Conservation (phyloP, 2,797 vertebrate genomes). For the Alcedo atthis region DNA sequence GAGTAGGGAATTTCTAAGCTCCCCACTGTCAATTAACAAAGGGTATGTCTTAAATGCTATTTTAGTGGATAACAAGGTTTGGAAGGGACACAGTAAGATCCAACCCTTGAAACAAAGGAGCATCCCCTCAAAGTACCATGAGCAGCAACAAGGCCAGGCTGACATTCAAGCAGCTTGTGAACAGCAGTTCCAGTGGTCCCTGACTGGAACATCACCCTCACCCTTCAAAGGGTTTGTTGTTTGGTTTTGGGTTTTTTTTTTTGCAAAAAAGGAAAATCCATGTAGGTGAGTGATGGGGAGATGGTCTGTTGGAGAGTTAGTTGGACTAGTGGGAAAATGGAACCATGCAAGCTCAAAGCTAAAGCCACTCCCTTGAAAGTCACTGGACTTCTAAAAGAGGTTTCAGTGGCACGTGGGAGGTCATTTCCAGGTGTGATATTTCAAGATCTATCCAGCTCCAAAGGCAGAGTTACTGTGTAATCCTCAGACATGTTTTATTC, state of each 20-base stretch:
- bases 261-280: neutral
- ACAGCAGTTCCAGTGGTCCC: neutral
- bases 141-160: neutral
- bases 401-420: neutral
- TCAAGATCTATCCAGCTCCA: neutral
- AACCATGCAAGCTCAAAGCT: neutral
- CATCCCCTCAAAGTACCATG: too few relatives aligned
- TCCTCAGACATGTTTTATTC: neutral
- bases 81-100: neutral
- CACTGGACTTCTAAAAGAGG: neutral
- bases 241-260: too few relatives aligned
- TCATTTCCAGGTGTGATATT: neutral
- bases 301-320: neutral
- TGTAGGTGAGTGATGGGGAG: neutral
- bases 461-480: fast-evolving
- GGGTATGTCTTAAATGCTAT: neutral
- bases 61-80: neutral
- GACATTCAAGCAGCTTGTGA: neutral
- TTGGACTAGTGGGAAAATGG: neutral
- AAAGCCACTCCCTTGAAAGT: neutral
- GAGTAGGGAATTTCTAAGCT: neutral
- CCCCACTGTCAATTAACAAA: neutral
- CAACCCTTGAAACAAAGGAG: neutral
- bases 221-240: neutral
- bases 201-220: neutral